phyloP scores from a whole-genome alignment of 2,113 vertebrate species.

The Ancistrus triradiatus region DNA sequence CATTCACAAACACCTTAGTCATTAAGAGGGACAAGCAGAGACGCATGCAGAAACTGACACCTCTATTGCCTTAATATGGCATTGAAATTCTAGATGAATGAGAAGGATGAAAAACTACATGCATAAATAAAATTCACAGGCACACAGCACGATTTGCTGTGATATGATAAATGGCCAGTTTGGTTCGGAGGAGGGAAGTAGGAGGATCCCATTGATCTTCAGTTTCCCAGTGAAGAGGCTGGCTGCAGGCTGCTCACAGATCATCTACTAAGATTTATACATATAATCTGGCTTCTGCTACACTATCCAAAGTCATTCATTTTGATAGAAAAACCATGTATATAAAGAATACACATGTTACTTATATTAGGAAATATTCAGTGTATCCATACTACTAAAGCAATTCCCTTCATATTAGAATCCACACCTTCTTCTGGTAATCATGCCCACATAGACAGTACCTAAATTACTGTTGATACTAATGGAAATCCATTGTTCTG shows the following conservation, averaged over 20 bases:
- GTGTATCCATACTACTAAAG: too few relatives aligned
- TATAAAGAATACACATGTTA: too few relatives aligned
- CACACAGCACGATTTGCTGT: background rate
- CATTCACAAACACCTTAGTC: background rate
- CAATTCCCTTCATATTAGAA: too few relatives aligned
- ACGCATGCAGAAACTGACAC: background rate
- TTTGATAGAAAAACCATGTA: conserved; percentile 10
- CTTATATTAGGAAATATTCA: too few relatives aligned
- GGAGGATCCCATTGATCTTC: conserved; percentile 33
- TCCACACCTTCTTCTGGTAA: too few relatives aligned
- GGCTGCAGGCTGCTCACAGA: conserved; percentile 1
- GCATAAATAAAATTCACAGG: conserved; percentile 20
- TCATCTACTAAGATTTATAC: conserved; percentile 17
- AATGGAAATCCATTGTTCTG: too few relatives aligned
- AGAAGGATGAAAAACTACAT: background rate
- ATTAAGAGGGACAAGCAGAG: background rate
- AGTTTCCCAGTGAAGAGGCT: conserved; percentile 5
- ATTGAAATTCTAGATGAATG: background rate
- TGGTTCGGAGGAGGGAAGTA: conserved; percentile 17
- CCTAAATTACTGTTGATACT: too few relatives aligned
- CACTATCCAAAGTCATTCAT: background rate
- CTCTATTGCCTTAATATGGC: background rate
- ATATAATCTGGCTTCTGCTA: conserved; percentile 1
- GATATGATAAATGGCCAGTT: conserved; percentile 20
- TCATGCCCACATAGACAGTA: too few relatives aligned